A percentile compares a stretch with the other conserved stretches of the same genome.
Conservation (phyloP, 2,113 vertebrate genomes). For the Ondatra zibethicus region DNA sequence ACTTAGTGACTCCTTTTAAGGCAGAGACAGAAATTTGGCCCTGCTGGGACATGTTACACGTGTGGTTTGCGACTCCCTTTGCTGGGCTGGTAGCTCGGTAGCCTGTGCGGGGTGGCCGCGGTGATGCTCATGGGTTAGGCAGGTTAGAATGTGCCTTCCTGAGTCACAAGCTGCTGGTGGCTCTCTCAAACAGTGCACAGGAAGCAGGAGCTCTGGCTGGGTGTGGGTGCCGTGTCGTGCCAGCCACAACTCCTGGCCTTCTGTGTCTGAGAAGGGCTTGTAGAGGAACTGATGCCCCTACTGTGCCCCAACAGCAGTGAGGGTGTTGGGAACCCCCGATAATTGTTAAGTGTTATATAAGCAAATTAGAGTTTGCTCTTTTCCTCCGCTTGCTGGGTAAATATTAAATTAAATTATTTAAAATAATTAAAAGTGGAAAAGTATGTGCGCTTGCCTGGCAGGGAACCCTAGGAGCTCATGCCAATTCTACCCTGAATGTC, state of each 20-base stretch:
- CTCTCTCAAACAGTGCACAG: background rate
- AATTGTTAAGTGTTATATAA: fast-evolving
- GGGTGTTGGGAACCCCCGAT: background rate
- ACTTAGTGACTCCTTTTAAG: background rate
- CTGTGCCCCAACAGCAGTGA: background rate
- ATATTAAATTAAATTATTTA: too few species aligned
- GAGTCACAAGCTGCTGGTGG: slow-evolving; percentile 48
- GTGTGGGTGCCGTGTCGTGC: fast-evolving
- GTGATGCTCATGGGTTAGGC: background rate
- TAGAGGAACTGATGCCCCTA: background rate
- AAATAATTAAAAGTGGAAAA: background rate
- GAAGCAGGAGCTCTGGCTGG: background rate
- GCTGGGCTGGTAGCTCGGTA: fast-evolving
- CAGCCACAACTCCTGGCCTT: background rate
- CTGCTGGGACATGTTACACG: fast-evolving
- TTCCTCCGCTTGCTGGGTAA: background rate
- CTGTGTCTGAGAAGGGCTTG: background rate
- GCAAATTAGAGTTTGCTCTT: background rate
- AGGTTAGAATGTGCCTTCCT: slow-evolving; percentile 38
- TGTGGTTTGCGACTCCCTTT: fast-evolving
- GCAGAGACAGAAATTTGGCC: background rate
- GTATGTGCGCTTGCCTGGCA: fast-evolving
- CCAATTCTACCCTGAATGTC: background rate
- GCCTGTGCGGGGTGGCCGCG: background rate
- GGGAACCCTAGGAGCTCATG: background rate